These are phyloP conservation scores for Agrilus biguttatus DNA, from an alignment of 2,888 invertebrate species.

Conservation along the genomic window DNA sequence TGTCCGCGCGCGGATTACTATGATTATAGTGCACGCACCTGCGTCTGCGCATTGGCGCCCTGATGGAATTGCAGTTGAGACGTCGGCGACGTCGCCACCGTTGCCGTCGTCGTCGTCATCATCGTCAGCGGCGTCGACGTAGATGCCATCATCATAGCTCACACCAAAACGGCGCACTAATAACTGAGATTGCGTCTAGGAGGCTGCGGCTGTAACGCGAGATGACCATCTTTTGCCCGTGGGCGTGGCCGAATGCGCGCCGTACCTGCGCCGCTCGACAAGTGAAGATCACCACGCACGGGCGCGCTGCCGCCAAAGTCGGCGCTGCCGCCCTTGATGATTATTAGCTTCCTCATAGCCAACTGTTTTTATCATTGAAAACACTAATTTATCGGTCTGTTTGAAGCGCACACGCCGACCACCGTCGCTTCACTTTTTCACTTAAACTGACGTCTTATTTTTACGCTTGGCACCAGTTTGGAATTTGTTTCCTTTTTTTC, in stretches of 20 bases:
- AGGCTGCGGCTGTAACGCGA: constrained; percentile 15
- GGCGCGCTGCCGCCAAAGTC: neutral
- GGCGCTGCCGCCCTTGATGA: too few relatives aligned
- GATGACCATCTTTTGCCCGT: constrained; percentile 26
- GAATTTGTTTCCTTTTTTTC: too few relatives aligned
- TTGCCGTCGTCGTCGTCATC: constrained; percentile 17
- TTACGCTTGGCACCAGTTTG: too few relatives aligned
- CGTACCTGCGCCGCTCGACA: constrained; percentile 23
- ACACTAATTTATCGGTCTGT: too few relatives aligned
- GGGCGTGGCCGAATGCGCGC: constrained; percentile 24
- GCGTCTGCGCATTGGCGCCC: constrained; percentile 26
- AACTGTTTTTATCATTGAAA: too few relatives aligned
- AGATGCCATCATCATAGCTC: constrained; percentile 28
- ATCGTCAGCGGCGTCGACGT: constrained; percentile 1
- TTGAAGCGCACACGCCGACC: too few relatives aligned
- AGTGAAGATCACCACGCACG: constrained; percentile 17
- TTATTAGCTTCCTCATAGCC: too few relatives aligned
- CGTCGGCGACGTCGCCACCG: constrained; percentile 15
- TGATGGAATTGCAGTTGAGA: constrained; percentile 24
- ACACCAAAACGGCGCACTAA: constrained; percentile 31
- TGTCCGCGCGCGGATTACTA: constrained; percentile 24
- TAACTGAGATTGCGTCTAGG: constrained; percentile 29
- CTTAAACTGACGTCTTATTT: too few relatives aligned
- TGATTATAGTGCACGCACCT: constrained; percentile 30
- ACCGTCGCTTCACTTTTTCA: too few relatives aligned